These are phyloP conservation scores for Antheraea pernyi DNA, from an alignment of 1,140 invertebrate genomes.

Conservation along the genomic window DNA sequence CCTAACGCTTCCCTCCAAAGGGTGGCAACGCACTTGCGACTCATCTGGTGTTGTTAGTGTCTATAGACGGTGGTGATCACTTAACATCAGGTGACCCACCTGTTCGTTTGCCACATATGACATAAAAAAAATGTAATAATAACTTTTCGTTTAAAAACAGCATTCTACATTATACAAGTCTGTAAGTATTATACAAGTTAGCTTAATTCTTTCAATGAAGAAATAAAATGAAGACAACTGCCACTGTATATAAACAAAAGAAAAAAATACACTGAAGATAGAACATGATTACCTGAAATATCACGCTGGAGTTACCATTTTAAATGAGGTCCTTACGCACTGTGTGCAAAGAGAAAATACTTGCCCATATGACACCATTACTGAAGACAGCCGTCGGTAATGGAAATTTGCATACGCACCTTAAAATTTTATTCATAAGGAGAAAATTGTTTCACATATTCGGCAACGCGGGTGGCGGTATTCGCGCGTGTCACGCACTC, in stretches of 20 bases:
- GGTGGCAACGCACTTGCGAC: too few species aligned
- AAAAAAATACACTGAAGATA: constrained; percentile 5
- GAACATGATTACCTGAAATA: constrained; percentile 1
- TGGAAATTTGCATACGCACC: constrained; percentile 70
- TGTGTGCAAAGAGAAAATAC: constrained; percentile 58
- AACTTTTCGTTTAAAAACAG: too few species aligned
- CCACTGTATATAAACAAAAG: neutral
- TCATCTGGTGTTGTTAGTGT: too few species aligned
- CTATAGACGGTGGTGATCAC: too few species aligned
- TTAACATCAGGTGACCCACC: too few species aligned
- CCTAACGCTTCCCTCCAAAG: too few species aligned
- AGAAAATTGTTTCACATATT: constrained; percentile 72
- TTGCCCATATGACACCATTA: constrained; percentile 63
- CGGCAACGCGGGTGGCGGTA: constrained; percentile 16
- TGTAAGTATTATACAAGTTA: too few species aligned
- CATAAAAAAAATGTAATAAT: too few species aligned
- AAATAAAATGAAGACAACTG: neutral
- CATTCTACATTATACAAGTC: too few species aligned
- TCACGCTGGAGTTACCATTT: constrained; percentile 15
- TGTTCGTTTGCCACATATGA: too few species aligned
- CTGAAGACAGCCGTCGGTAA: constrained; percentile 52
- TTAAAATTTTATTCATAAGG: constrained; percentile 77
- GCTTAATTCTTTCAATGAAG: neutral
- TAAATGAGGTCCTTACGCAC: constrained; percentile 41
- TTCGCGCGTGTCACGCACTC: constrained; percentile 35